Conservation (phyloP, 2,888 invertebrate species). For the Agrotis clavis region DNA sequence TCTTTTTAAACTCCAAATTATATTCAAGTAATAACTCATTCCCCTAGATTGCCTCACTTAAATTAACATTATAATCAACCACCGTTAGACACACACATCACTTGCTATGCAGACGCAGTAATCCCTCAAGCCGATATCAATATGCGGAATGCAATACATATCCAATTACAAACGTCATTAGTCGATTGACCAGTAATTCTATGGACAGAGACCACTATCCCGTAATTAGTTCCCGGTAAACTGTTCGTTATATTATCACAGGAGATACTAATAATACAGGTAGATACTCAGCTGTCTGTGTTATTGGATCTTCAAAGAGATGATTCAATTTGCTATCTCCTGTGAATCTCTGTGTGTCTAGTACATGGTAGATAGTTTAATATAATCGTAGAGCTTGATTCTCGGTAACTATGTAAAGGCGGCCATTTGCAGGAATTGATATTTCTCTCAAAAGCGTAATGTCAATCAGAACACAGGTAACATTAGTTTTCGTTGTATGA, state of each 20-base stretch:
- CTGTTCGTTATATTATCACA: constrained; percentile 24
- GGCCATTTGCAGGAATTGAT: not conserved
- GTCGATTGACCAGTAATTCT: constrained; percentile 49
- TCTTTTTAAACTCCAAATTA: no score
- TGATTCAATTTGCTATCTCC: constrained; percentile 26
- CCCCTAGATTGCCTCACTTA: constrained; percentile 14
- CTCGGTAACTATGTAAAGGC: constrained; percentile 1
- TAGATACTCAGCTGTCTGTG: not conserved
- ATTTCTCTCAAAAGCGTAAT: not conserved
- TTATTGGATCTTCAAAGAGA: constrained; percentile 24
- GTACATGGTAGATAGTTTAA: constrained; percentile 14
- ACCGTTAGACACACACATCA: constrained; percentile 36
- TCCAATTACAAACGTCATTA: constrained; percentile 63
- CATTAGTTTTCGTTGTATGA: not conserved
- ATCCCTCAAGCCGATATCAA: constrained; percentile 53
- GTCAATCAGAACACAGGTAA: not conserved
- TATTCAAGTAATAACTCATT: no score
- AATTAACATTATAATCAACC: constrained; percentile 39
- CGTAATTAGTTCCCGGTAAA: constrained; percentile 50
- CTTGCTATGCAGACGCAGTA: constrained; percentile 49
- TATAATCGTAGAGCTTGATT: constrained; percentile 12
- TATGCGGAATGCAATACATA: constrained; percentile 61
- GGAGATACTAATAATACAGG: constrained; percentile 11
- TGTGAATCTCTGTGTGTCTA: constrained; percentile 10
- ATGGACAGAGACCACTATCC: constrained; percentile 44